Evolutionary conservation across 2,797 vertebrate genomes (phyloP), one percentile per base, ranked within the genome.

Genomic region (Neopelma chrysocephalum): DNA sequence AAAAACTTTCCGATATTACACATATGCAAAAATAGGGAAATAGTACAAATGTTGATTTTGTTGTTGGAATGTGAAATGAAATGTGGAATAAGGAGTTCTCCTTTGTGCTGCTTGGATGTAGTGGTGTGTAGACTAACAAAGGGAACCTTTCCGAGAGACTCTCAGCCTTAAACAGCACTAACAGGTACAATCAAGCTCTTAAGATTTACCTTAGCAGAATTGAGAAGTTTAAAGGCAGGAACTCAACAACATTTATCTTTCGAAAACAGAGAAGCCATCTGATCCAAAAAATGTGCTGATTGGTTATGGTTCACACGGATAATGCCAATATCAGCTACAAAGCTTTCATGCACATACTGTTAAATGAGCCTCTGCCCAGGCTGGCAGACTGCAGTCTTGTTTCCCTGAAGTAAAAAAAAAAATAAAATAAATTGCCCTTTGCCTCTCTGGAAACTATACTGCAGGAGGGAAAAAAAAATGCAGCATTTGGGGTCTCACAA

Each of bases 391-490:
- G 42, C 40, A 69, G 23, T 21, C 47, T 79, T 5, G 13, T 58
- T 40, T 73, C 58, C 26, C 22, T 66, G 31, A 77, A 72, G 27
- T 14, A 6, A 57, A 26, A 70, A 32, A 47, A 82, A 57, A 34
- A 25, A 36, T 6, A 17, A 20, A 61, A 66, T n/a, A 42, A 61
- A 36, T 15, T 12, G 45, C 8, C 26, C 23, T 89, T 61, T 84
- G 21, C 26, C 26, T 79, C 50, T 71, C 82, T 12, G 42, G 57
- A 65, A 27, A 5, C 22, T 58, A 27, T 4, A 26, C 20, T 76
- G 26, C n/a, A 61, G 0, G 0, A 43, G 11, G 6, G 18, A 15
- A 20, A 48, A 72, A 72, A 36, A 61, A n/a, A 18, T 4, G 12
- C 20, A 69, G 26, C 36, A 62, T n/a, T 69, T 51, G 9, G 25